Evolutionary conservation across 2,888 invertebrate species (phyloP).

Genomic region (Nymphalis c-album): DNA sequence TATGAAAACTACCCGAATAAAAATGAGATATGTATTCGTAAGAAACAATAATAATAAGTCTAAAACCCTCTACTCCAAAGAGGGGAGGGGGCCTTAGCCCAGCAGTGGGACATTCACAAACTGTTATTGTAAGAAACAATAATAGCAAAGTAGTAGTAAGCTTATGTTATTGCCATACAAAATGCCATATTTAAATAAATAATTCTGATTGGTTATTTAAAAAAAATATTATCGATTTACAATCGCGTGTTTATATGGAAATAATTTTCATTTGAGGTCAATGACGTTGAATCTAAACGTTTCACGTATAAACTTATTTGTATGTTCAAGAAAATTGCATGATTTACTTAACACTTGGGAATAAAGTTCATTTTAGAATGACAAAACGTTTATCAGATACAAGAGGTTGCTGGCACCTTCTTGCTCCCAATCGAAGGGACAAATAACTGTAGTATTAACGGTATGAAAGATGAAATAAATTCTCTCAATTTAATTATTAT

Average conservation of each 20-base stretch:
- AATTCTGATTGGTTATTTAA: no score
- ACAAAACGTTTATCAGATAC: neutral
- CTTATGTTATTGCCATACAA: no score
- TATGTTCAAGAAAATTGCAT: neutral
- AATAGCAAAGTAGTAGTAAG: no score
- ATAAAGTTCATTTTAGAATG: slow-evolving; percentile 21
- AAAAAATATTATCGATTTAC: no score
- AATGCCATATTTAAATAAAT: no score
- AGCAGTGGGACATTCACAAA: no score
- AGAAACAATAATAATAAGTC: no score
- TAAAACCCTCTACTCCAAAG: no score
- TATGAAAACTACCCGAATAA: no score
- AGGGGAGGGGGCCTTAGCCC: no score
- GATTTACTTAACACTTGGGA: neutral
- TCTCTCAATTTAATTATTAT: slow-evolving; percentile 7
- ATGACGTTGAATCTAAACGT: slow-evolving; percentile 45
- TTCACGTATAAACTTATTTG: slow-evolving; percentile 29
- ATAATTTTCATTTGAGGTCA: slow-evolving; percentile 39
- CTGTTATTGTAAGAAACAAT: no score
- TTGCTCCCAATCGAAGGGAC: slow-evolving; percentile 68
- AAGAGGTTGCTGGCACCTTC: slow-evolving; percentile 10
- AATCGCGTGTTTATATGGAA: slow-evolving; percentile 22
- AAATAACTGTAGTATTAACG: slow-evolving; percentile 70
- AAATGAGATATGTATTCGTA: no score
- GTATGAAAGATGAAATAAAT: slow-evolving; percentile 42